phyloP scores from a whole-genome alignment of 2,113 vertebrate genomes.

The Poeciliopsis prolifica region DNA sequence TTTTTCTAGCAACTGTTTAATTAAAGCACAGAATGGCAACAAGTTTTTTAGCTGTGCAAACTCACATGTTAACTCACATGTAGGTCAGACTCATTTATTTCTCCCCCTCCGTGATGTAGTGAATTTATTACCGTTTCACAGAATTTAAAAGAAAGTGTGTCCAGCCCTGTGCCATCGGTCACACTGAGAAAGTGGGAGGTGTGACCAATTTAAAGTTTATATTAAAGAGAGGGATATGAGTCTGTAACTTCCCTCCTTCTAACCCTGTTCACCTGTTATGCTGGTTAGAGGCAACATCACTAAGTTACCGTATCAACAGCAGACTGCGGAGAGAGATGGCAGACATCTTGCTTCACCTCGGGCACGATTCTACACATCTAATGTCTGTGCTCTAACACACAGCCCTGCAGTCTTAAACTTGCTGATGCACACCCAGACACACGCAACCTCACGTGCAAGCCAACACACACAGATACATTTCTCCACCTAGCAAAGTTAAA shows the following conservation, averaged over 20 bases:
- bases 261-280: conserved; percentile 69
- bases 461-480: conserved; percentile 15
- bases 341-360: conserved; percentile 79
- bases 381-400: conserved; percentile 70
- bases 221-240: conserved; percentile 67
- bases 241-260: conserved; percentile 58
- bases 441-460: conserved; percentile 13
- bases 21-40: conserved; percentile 26
- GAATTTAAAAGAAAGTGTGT: conserved; percentile 65
- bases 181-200: conserved; percentile 63
- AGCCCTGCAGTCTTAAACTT: conserved; percentile 62
- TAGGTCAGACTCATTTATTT: conserved; percentile 67
- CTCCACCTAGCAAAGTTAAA: conserved; percentile 69
- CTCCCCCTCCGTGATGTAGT: conserved; percentile 27
- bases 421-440: conserved; percentile 49
- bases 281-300: conserved; percentile 75
- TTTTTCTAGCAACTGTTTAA: conserved; percentile 28
- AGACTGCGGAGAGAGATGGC: conserved; percentile 74
- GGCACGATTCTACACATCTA: conserved; percentile 79
- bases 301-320: conserved; percentile 73
- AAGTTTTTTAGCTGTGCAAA: conserved; percentile 22
- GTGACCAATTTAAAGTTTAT: conserved; percentile 70
- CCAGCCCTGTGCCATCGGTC: conserved; percentile 64
- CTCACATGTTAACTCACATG: conserved; percentile 46
- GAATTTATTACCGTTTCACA: conserved; percentile 50